Evolutionary conservation across 2,888 invertebrate genomes (phyloP).

Genomic region (Thereva nobilitata): DNA sequence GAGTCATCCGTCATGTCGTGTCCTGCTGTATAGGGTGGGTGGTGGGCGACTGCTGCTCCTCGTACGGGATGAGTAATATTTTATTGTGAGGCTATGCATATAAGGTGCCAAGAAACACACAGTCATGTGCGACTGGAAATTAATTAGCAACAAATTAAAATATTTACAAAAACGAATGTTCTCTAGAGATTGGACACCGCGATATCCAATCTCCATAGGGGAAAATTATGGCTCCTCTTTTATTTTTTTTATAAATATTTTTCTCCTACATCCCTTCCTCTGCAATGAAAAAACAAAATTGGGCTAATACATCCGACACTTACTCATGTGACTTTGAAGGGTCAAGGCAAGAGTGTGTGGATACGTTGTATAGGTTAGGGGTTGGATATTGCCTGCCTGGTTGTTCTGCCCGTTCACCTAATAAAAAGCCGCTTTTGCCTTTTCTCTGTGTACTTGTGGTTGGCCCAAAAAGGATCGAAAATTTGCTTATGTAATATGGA

Average conservation of each 20-base stretch:
- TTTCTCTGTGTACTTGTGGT: conserved; percentile 16
- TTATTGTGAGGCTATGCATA: too few species aligned
- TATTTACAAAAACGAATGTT: conserved; percentile 1
- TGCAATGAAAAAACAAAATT: not conserved
- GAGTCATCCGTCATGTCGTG: conserved; percentile 30
- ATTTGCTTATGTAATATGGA: conserved; percentile 28
- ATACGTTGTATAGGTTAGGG: conserved; percentile 29
- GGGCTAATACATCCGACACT: not conserved
- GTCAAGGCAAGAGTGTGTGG: conserved; percentile 32
- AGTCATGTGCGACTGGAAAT: conserved; percentile 19
- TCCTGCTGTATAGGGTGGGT: conserved; percentile 2
- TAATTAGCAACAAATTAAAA: conserved; percentile 21
- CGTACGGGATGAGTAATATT: too few species aligned
- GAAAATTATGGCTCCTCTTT: too few species aligned
- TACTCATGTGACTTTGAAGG: conserved; percentile 34
- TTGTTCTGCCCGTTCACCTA: not conserved
- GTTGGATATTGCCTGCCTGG: not conserved
- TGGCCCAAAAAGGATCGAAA: not conserved
- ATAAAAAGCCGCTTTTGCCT: not conserved
- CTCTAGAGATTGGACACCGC: conserved; percentile 11
- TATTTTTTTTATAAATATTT: not conserved
- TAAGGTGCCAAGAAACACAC: not conserved
- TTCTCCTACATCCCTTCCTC: conserved; percentile 3
- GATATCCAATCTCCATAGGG: not conserved
- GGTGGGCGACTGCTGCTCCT: not conserved